A percentile compares a stretch with the other conserved stretches of the same genome.
Conservation (phyloP, 2,113 vertebrate genomes). For the Coregonus clupeaformis region DNA sequence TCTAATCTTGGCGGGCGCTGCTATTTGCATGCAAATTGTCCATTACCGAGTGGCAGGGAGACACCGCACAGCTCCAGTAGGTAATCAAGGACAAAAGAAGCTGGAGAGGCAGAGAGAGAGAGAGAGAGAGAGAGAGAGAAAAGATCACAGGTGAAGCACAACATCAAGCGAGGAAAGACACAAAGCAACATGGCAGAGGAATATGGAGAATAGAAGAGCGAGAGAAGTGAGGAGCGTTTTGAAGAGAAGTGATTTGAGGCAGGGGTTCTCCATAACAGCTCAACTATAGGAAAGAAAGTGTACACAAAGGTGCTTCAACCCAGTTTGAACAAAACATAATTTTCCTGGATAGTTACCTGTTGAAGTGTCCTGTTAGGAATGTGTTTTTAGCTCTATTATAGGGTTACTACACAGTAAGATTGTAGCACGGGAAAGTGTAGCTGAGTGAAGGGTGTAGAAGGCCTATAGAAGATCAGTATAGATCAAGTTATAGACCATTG, state of each 20-base stretch:
- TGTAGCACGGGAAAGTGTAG: too few species aligned
- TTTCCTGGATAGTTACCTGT: too few species aligned
- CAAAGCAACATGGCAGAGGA: constrained; percentile 10
- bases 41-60: constrained; percentile 74
- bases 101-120: constrained; percentile 33
- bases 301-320: too few species aligned
- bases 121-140: constrained; percentile 19
- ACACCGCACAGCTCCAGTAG: constrained; percentile 70
- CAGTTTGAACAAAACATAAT: too few species aligned
- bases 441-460: too few species aligned
- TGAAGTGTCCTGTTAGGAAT: too few species aligned
- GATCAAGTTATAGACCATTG: too few species aligned
- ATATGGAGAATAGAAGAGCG: constrained; percentile 29
- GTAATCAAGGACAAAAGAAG: constrained; percentile 79
- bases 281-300: neutral
- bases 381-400: too few species aligned
- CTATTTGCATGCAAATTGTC: constrained; percentile 82
- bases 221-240: neutral
- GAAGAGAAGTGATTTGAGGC: neutral
- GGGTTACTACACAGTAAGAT: too few species aligned
- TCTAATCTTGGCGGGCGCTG: constrained; percentile 73
- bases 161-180: neutral
- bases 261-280: neutral
- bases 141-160: neutral
- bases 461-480: too few species aligned